Evolutionary conservation across 2,113 vertebrate genomes (phyloP), one percentile per base, ranked within the genome.

Genomic region (Clarias gariepinus): DNA sequence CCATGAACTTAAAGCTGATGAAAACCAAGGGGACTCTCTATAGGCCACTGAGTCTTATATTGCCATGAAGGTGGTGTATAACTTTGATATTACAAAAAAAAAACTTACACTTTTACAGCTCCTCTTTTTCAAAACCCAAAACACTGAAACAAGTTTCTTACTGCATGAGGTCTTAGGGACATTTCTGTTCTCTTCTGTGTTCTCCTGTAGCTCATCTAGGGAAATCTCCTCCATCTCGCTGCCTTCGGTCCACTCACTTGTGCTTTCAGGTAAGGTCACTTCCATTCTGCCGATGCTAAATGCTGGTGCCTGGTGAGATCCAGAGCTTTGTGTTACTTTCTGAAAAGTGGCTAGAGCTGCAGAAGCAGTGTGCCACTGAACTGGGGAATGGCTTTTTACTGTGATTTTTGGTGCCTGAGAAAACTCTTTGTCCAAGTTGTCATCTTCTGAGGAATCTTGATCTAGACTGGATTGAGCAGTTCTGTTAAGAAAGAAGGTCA

Each of bases 401-500:
- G 52, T 11, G 3, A 86, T 47, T 82, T 93, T 93, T 23, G 90
- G 92, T 19, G 89, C 84, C 11, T 69, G 4, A 13, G 90, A 90
- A n/a, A 90, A 23, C 77, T 94, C 91, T 1, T 96, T 95, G 0
- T 92, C 92, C 2, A 92, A 91, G 18, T 94, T 93, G n/a, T 94
- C 89, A 0, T 95, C 95, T 0, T 96, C 95, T 19, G 92, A 77
- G 2, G 9, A 90, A 57, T 96, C 96, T 3, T 97, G 97, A 64
- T 97, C 97, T 15, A 96, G 97, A 87, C 96, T 98, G 90, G 98
- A 97, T 7, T 95, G 96, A 76, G 96, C 91, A 0, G 96, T 97
- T 92, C 98, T 98, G 2, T 78, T 66, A 84, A 57, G n/a, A 9
- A 30, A 30, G 25, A 30, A 18, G 3, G 13, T 68, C 9, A 3